phyloP scores from a whole-genome alignment of 35 echinoderm and acorn worm genomes.

The Lytechinus variegatus region DNA sequence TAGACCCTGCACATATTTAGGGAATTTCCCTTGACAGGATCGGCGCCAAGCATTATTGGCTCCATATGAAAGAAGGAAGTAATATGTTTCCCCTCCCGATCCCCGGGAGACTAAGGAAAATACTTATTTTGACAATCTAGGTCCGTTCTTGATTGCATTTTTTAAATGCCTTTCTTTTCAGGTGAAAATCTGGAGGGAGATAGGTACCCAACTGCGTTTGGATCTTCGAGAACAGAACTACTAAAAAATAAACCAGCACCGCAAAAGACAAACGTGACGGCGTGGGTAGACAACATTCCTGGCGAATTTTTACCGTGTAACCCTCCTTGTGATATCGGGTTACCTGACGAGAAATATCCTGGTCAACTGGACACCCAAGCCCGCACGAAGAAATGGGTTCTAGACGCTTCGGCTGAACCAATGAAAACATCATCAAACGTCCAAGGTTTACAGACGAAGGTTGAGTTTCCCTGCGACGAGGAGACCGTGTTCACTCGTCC shows the following conservation, averaged over 20 bases:
- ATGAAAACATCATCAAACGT: neutral
- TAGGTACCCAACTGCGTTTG: neutral
- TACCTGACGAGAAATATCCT: neutral
- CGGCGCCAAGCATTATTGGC: neutral
- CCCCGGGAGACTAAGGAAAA: neutral
- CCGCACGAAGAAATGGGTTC: neutral
- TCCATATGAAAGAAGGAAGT: neutral
- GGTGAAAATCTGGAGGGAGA: neutral
- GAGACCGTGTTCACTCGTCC: neutral
- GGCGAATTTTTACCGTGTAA: neutral
- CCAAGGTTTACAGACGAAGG: neutral
- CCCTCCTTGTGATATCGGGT: neutral
- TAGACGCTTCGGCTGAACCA: neutral
- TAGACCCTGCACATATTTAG: neutral
- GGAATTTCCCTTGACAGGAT: neutral
- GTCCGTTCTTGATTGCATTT: neutral
- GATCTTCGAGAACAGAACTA: neutral
- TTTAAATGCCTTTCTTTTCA: neutral
- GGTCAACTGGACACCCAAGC: neutral
- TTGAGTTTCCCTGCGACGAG: neutral
- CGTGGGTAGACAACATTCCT: neutral
- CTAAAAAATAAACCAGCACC: neutral
- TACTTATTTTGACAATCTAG: neutral
- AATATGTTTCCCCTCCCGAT: neutral
- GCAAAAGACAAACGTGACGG: neutral